Percentiles rank a stretch among this genome's conserved stretches.
Evolutionary conservation across 2,113 vertebrate genomes (phyloP).

Genomic region (Phylloscopus whistleri): DNA sequence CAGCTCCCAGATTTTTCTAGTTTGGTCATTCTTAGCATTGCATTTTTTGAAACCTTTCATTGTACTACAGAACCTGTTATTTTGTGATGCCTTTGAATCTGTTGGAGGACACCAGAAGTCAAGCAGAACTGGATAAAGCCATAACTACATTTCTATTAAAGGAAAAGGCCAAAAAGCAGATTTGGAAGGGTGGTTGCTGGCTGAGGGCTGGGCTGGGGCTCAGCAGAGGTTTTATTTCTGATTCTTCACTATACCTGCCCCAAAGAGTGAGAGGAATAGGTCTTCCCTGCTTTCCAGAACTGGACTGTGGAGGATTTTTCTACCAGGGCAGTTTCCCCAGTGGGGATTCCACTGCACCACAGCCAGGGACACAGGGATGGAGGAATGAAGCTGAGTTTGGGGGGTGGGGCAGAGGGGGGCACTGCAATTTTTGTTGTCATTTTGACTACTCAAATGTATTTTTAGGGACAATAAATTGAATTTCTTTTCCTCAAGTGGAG

Average conservation of each 20-base stretch:
- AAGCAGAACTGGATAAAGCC: neutral
- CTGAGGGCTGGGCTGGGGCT: neutral
- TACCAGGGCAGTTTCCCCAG: neutral
- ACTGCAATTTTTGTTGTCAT: neutral
- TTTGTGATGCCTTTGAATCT: neutral
- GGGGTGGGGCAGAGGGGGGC: too few species aligned
- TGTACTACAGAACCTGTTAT: neutral
- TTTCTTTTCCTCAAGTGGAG: neutral
- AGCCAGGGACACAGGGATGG: neutral
- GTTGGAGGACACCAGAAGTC: neutral
- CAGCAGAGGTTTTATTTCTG: neutral
- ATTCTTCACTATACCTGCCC: neutral
- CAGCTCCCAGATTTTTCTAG: neutral
- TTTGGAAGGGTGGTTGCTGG: neutral
- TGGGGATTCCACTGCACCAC: neutral
- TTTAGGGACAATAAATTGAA: neutral
- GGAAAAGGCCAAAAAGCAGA: neutral
- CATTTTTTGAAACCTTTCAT: neutral
- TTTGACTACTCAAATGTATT: neutral
- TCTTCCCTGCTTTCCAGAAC: neutral
- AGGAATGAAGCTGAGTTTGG: rapidly evolving
- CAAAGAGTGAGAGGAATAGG: neutral
- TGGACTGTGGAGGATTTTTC: neutral
- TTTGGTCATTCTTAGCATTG: neutral
- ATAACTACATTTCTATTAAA: neutral